Evolutionary conservation across 2,113 vertebrate species (phyloP).

Genomic region (Eublepharis macularius): DNA sequence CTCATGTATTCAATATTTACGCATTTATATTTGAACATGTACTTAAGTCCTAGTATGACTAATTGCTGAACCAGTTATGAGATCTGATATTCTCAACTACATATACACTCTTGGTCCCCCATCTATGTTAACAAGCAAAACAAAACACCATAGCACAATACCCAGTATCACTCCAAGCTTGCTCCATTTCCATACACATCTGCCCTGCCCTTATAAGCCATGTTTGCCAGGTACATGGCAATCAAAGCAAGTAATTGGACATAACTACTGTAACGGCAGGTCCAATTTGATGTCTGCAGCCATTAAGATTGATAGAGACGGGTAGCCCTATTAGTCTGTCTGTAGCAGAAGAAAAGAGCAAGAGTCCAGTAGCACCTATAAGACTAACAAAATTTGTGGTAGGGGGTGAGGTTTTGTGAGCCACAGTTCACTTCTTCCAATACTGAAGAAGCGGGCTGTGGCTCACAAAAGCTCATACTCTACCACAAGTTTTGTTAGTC

Average conservation of each 20-base stretch:
- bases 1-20: neutral
- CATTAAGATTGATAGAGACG: too few relatives aligned
- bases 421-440: too few relatives aligned
- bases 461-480: too few relatives aligned
- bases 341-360: too few relatives aligned
- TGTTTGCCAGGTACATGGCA: neutral
- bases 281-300: neutral
- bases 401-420: too few relatives aligned
- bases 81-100: neutral
- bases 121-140: neutral
- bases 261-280: neutral
- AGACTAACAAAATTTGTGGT: too few relatives aligned
- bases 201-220: neutral
- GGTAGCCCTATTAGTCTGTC: too few relatives aligned
- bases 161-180: neutral
- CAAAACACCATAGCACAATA: neutral
- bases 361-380: too few relatives aligned
- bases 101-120: neutral
- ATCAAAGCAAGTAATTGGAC: neutral
- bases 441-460: too few relatives aligned
- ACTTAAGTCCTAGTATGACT: neutral
- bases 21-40: neutral
- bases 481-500: too few relatives aligned
- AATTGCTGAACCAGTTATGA: neutral
- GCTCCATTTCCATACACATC: neutral